Evolutionary conservation across 30 jellyfish, hydroid and myxozoan species (phyloP), one percentile per base, ranked within the genome.

Genomic region (Hydractinia symbiolongicarpus): DNA sequence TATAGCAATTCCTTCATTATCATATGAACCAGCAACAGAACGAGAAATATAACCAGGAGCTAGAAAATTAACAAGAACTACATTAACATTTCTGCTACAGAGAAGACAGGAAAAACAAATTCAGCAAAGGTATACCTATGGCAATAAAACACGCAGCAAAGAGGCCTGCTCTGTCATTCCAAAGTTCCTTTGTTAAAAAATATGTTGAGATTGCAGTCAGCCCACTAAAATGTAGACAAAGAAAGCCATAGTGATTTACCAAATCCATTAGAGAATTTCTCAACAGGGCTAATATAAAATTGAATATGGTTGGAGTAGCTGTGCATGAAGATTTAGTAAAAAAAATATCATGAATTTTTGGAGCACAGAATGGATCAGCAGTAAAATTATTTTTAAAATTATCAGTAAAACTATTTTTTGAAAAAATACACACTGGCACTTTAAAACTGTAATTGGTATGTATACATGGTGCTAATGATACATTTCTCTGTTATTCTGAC

Each of bases 11-110:
- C 99, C 99, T 82, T 95, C 99, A 84, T 95, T 95, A 74, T 95
- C 99, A 87, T 89, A 95, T 7, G 99, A 95, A 66, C 99, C 99
- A 55, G 99, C 99, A 55, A 95, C 99, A 9, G 99, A 95, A n/a
- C 99, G 95, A 57, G 98, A 89, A 62, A 95, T 95, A 81, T 95
- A 95, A 5, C 99, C 99, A 76, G 99, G 99, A 5, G 98, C 99
- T 94, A 72, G 4, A 76, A 50, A 14, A 17, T 0, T 5, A 49
- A 8, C 13, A 11, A 49, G 15, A 53, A 76, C 0, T 50, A 6
- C 0, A 50, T n/a, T 40, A 19, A 52, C 75, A 1, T 6, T 5
- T 74, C 50, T 44, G 9, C 4, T 17, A 72, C 30, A 19, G 11
- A 6, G 4, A 72, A 19, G 19, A 1, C 58, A 19, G 1, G 20